Conservation (phyloP, 2,113 vertebrate genomes). For the Nycticorax nycticorax region DNA sequence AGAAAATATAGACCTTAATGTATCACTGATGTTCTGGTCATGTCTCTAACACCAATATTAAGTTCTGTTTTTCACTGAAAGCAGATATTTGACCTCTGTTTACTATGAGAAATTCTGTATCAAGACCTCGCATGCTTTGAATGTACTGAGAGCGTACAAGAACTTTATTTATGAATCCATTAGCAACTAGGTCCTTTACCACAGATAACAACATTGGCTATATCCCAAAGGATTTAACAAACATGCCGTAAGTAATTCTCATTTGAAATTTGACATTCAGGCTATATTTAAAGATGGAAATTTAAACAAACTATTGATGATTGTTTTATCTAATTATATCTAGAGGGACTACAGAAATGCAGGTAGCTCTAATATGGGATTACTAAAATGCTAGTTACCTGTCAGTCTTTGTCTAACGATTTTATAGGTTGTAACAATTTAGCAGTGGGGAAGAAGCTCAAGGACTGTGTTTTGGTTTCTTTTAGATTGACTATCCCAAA, state of each 20-base stretch:
- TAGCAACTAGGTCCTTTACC: background rate
- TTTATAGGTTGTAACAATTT: background rate
- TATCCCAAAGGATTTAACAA: background rate
- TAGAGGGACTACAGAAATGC: background rate
- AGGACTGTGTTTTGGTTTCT: background rate
- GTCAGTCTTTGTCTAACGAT: background rate
- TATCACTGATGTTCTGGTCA: background rate
- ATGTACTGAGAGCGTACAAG: background rate
- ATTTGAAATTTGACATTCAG: background rate
- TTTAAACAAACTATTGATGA: background rate
- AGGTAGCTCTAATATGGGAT: background rate
- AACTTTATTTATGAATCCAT: background rate
- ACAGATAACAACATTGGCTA: background rate
- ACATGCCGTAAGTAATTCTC: background rate
- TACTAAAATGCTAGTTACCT: background rate
- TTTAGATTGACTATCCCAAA: background rate
- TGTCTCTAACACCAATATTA: background rate
- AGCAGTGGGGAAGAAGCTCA: background rate
- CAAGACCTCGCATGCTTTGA: background rate
- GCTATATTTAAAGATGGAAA: background rate
- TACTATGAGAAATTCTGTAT: background rate
- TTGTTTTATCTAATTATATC: background rate
- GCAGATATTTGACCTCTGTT: background rate
- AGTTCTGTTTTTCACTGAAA: background rate
- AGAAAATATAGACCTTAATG: background rate